Evolutionary conservation across 2,113 vertebrate species (phyloP), one percentile per base, ranked within the genome.

Genomic region (Gymnocephalus cernua): DNA sequence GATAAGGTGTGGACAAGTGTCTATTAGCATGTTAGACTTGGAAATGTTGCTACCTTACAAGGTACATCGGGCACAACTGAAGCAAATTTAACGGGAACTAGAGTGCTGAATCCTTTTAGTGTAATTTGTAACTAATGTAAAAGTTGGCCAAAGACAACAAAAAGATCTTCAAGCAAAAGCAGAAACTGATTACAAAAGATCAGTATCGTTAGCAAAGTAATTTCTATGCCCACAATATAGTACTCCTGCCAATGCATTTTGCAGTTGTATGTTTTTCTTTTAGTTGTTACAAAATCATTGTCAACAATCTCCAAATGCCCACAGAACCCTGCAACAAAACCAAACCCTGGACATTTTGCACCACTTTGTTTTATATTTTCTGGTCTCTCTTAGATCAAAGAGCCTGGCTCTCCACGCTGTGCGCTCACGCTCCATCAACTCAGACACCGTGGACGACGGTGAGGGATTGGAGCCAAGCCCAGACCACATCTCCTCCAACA

Each of bases 331-430:
- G 47, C 2, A 48, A 48, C 15, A 48, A 48, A 11, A 41, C 38
- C 38, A 41, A 41, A 41, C 38, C 38, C 38, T 41, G 38, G 38
- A 41, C 38, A 41, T 41, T 41, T 47, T 64, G 21, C 25, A 21
- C 11, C 27, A 25, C 21, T 62, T 45, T 57, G 15, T 70, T 65
- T 66, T 56, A 61, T 11, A 14, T 71, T 35, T 65, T 32, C 13
- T 70, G 47, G 15, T 25, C 32, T 80, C 68, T 21, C 32, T 35
- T 80, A 99, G 98, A 91, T 97, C 97, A 75, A 97, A 96, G 93
- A 98, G 97, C 86, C 92, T 98, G 14, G 97, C 96, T 78, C 92
- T 97, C 53, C 96, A 97, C 0, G 79, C 92, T 0, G 74, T 93
- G 13, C 93, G 95, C 57, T 76, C 90, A 16, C 95, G 94, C 61